Evolutionary conservation across 2,113 vertebrate species (phyloP).

Genomic region (Orycteropus afer): DNA sequence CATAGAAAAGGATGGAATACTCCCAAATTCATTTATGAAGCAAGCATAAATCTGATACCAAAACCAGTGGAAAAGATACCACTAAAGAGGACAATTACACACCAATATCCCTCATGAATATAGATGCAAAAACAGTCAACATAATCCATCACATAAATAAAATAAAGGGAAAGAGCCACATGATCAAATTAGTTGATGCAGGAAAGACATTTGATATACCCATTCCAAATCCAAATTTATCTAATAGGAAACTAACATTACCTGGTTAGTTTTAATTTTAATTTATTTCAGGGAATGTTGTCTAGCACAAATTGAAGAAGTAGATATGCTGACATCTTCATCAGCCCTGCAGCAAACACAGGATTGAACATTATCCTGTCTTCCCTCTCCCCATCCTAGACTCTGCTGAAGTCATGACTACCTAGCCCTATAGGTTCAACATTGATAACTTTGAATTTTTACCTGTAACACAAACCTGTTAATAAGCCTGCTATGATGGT

Average conservation of each 20-base stretch:
- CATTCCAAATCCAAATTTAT: too few species aligned
- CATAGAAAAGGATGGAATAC: too few species aligned
- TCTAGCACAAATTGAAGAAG: not conserved
- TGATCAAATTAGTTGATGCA: too few species aligned
- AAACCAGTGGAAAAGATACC: too few species aligned
- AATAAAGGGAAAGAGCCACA: too few species aligned
- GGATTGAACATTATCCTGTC: not conserved
- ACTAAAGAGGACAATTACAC: too few species aligned
- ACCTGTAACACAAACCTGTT: not conserved
- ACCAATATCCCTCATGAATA: too few species aligned
- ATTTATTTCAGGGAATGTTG: not conserved
- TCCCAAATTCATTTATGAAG: too few species aligned
- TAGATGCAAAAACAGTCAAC: too few species aligned
- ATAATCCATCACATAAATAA: too few species aligned
- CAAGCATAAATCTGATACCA: too few species aligned
- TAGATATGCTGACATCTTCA: not conserved
- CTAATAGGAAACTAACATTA: not conserved
- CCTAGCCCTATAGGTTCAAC: not conserved
- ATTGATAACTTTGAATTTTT: not conserved
- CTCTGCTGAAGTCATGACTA: not conserved
- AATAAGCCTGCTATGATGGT: not conserved
- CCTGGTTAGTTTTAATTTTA: constrained; percentile 3
- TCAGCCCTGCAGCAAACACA: not conserved
- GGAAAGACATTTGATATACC: too few species aligned
- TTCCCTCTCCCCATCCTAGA: not conserved